phyloP scores from a whole-genome alignment of 2,888 invertebrate genomes.

The Heteropelma amictum region DNA sequence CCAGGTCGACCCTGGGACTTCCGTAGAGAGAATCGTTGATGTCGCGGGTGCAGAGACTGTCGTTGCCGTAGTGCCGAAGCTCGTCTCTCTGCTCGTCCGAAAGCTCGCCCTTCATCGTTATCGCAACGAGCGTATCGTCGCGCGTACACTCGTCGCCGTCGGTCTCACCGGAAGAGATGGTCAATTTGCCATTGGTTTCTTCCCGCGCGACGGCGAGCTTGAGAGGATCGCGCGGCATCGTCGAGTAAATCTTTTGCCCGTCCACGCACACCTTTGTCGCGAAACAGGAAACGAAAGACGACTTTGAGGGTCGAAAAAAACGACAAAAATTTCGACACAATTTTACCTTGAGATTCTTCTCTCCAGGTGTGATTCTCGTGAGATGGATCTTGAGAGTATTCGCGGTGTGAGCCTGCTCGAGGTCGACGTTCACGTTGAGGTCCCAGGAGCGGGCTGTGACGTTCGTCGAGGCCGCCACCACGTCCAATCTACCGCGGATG shows the following conservation, averaged over 20 bases:
- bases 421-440: conserved; percentile 66
- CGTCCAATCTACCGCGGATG: conserved; percentile 67
- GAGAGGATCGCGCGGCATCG: conserved; percentile 47
- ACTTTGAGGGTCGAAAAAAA: background rate
- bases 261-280: conserved; percentile 75
- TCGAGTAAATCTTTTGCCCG: conserved; percentile 67
- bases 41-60: conserved; percentile 63
- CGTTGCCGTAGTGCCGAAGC: conserved; percentile 57
- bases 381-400: conserved; percentile 69
- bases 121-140: conserved; percentile 68
- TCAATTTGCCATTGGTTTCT: conserved; percentile 68
- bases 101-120: conserved; percentile 70
- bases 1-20: conserved; percentile 60
- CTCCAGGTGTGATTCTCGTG: conserved; percentile 68
- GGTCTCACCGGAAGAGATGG: conserved; percentile 68
- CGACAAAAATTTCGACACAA: background rate
- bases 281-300: background rate
- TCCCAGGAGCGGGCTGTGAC: conserved; percentile 70
- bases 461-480: conserved; percentile 65
- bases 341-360: conserved; percentile 70
- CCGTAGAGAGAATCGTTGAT: conserved; percentile 60
- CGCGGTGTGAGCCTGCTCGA: conserved; percentile 67
- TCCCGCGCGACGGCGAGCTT: conserved; percentile 60
- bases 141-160: conserved; percentile 70
- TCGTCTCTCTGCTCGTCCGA: conserved; percentile 72